Evolutionary conservation across 2,113 vertebrate species (phyloP), one percentile per base, ranked within the genome.

Genomic region (Meriones unguiculatus): DNA sequence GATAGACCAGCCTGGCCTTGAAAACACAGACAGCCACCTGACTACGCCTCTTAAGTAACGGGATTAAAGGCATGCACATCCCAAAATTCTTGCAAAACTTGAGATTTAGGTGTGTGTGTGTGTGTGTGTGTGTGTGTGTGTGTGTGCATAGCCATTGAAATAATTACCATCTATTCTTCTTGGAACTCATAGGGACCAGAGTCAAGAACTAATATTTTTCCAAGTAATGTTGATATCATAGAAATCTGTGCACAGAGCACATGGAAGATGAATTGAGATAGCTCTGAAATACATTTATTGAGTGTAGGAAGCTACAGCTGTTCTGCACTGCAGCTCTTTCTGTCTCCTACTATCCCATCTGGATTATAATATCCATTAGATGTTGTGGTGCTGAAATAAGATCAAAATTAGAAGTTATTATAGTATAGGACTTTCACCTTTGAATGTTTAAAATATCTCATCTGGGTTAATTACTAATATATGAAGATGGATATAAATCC

Each of bases 321-420:
- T 64, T 57, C 72, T 24, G 82, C 8, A 54, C 10, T 46, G 2
- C 11, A 72, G 30, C 4, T 11, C 30, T 35, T 5, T 35, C n/a
- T 70, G 24, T 69, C 62, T 77, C 24, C 50, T 76, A 78, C 59
- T 52, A 18, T 20, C n/a, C 18, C 62, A 5, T 17, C 3, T 64
- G 32, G 14, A 3, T 62, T 20, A 54, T 0, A 81, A 38, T 73
- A 30, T 4, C 30, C n/a, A 65, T 41, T 12, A 91, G 65, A 57
- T 59, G 25, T 72, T 87, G 14, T 75, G n/a, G 17, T 86, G 54
- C 12, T 81, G 85, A 93, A 91, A 89, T 89, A 41, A 90, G 94
- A 52, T 41, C 22, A 86, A 93, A 93, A 92, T 22, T 88, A 70
- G 75, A 89, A 15, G 5, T 88, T 85, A 77, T 24, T 28, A 78